phyloP scores from a whole-genome alignment of 1,140 invertebrate genomes.

The Bombus ignitus region DNA sequence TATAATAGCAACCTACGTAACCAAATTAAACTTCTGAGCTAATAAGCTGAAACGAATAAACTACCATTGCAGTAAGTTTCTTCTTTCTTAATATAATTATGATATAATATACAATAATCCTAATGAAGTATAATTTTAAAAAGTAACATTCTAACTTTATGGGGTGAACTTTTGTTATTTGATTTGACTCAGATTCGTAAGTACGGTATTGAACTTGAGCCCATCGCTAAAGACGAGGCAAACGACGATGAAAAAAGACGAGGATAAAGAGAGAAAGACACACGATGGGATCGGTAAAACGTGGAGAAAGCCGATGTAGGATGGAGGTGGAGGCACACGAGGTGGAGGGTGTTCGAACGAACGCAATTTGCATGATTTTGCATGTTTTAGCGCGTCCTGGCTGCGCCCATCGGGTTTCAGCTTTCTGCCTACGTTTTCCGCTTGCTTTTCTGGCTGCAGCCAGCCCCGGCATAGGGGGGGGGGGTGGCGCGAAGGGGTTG shows the following conservation, averaged over 20 bases:
- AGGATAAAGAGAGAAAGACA: constrained; percentile 30
- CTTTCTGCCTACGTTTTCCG: constrained; percentile 79
- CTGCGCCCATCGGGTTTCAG: constrained; percentile 76
- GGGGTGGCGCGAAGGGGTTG: constrained; percentile 47
- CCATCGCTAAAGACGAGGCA: constrained; percentile 31
- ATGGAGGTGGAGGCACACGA: constrained; percentile 34
- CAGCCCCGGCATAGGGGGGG: constrained; percentile 4
- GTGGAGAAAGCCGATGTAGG: constrained; percentile 55
- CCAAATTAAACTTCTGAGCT: too few relatives aligned
- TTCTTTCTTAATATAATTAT: too few relatives aligned
- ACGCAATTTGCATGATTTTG: constrained; percentile 83
- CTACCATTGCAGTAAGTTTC: too few relatives aligned
- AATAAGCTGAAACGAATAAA: too few relatives aligned
- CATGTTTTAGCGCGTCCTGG: constrained; percentile 81
- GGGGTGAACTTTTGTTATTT: too few relatives aligned
- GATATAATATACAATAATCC: too few relatives aligned
- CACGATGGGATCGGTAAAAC: constrained; percentile 48
- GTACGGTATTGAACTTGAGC: background rate
- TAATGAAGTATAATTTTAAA: too few relatives aligned
- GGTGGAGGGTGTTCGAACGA: constrained; percentile 69
- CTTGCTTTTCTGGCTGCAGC: constrained; percentile 79
- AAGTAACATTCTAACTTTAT: too few relatives aligned
- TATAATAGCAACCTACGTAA: too few relatives aligned
- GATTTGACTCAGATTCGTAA: too few relatives aligned
- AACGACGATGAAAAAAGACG: constrained; percentile 47